Evolutionary conservation across 2,797 vertebrate genomes (phyloP), one percentile per base, ranked within the genome.

Genomic region (Brachyrhaphis roseni): DNA sequence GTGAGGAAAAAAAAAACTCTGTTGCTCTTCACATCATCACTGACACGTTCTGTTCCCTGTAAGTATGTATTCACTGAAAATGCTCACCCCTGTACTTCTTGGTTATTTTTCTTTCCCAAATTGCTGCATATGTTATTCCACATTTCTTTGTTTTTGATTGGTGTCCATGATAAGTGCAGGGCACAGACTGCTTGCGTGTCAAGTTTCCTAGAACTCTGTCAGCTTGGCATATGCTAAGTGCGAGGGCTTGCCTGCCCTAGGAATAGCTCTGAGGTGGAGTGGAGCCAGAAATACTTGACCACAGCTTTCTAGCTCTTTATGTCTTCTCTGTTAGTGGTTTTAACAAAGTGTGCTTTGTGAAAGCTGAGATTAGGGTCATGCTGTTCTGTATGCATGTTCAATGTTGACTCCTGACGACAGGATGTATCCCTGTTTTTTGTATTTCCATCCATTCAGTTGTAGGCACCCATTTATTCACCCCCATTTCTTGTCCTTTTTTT

Each of bases 21-120:
- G 76, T 84, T 78, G 18, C 71, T 82, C 89, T 57, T 57, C 84
- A 86, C 81, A 80, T 70, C 90, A 80, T 77, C 87, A 31, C 71
- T 82, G 87, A 88, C 77, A 53, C 57, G 64, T 82, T 84, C 72
- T 76, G 47, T 86, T 81, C 73, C 82, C 64, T 53, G 66, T 73
- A 80, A 90, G 93, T 94, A 91, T 78, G 92, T 90, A 90, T 92
- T 72, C 68, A 68, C 3, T 73, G 26, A 64, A 36, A 74, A 18
- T 59, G 26, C 64, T 68, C 41, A 2, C 41, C 23, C 20, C 1
- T 1, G 31, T 26, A 1, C 47, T 53, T 36, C 34, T 23, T 36
- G 18, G 12, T 23, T 49, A 5, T 3, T 64, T 20, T 16, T 45
- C 18, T 59, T 31, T 59, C 20, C 20, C 64, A 23, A 39, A 23